These are phyloP conservation scores for Balanococcus diminutus DNA, from an alignment of 2,888 invertebrate genomes.

Conservation along the genomic window DNA sequence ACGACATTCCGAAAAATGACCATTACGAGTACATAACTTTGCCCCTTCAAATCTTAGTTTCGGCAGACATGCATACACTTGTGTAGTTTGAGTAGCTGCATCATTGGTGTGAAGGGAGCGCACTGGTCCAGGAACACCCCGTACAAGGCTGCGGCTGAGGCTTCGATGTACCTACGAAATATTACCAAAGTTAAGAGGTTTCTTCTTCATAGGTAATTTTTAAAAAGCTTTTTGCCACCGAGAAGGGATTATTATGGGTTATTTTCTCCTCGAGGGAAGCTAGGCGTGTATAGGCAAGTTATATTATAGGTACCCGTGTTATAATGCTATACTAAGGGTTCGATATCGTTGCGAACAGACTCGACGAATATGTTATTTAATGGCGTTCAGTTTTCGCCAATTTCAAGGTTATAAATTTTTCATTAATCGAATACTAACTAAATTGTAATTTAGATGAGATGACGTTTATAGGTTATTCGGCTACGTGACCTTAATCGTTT, in stretches of 20 bases:
- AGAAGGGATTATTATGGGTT: background rate
- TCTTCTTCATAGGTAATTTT: slow-evolving; percentile 2
- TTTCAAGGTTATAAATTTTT: slow-evolving; percentile 29
- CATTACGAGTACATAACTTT: too few relatives aligned
- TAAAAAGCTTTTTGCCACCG: background rate
- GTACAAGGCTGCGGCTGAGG: too few relatives aligned
- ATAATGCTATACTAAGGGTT: background rate
- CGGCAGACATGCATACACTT: too few relatives aligned
- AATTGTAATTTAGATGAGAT: slow-evolving; percentile 29
- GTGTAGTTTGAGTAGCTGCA: too few relatives aligned
- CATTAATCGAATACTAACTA: slow-evolving; percentile 18
- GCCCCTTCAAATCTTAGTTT: too few relatives aligned
- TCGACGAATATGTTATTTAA: background rate
- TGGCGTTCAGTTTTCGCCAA: slow-evolving; percentile 4
- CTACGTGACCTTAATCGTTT: background rate
- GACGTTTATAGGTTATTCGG: background rate
- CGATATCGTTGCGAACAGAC: background rate
- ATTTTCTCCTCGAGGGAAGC: background rate
- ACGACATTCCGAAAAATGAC: too few relatives aligned
- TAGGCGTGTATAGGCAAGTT: background rate
- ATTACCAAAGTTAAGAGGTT: background rate
- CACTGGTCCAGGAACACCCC: too few relatives aligned
- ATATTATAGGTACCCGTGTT: background rate
- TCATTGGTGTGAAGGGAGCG: too few relatives aligned
- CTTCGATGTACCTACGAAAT: background rate